These are phyloP conservation scores for Chloebia gouldiae DNA, from an alignment of 2,113 vertebrate species.

Conservation along the genomic window DNA sequence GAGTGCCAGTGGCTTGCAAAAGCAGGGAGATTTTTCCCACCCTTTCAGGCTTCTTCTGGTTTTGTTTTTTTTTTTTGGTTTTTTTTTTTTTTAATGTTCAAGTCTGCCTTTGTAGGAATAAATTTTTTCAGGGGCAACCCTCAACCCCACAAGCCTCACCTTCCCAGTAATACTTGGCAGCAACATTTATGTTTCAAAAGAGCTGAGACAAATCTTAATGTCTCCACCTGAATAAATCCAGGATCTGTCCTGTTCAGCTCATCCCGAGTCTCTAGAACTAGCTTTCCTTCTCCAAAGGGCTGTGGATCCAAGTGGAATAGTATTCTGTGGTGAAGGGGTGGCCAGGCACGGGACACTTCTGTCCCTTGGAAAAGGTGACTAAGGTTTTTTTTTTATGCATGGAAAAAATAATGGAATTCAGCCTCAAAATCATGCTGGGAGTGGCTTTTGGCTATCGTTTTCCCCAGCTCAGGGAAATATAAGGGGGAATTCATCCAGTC, in stretches of 20 bases:
- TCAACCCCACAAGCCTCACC: neutral
- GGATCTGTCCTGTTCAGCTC: neutral
- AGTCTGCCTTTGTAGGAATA: neutral
- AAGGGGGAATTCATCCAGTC: neutral
- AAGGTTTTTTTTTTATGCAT: neutral
- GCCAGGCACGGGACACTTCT: neutral
- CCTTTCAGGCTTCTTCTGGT: neutral
- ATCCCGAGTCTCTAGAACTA: neutral
- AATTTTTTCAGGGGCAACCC: neutral
- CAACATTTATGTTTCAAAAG: rapidly evolving
- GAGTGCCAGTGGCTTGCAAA: neutral
- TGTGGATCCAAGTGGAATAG: no score
- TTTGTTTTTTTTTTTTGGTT: neutral
- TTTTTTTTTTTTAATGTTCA: neutral
- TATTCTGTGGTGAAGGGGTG: neutral
- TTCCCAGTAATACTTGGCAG: neutral
- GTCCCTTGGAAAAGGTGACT: neutral
- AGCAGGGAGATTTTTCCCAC: neutral
- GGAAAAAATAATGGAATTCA: neutral
- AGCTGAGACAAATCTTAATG: neutral
- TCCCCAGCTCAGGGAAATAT: neutral
- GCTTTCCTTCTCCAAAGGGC: neutral
- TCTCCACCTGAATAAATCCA: neutral
- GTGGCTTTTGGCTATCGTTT: neutral
- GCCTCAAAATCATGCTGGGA: neutral